These are phyloP conservation scores for Eudyptes chrysolophus DNA, from an alignment of 2,113 vertebrate genomes.

Conservation along the genomic window DNA sequence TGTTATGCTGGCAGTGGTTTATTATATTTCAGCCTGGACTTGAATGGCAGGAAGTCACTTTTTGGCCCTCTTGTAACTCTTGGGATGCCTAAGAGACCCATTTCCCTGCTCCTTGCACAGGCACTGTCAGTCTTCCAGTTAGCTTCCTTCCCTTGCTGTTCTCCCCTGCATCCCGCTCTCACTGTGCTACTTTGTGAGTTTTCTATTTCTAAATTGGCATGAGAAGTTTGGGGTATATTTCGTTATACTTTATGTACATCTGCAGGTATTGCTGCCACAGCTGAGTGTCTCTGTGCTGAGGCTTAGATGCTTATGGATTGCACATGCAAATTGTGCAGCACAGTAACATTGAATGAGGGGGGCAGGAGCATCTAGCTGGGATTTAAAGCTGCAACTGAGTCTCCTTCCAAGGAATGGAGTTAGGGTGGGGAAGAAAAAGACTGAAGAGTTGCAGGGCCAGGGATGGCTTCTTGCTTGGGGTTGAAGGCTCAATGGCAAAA, in stretches of 20 bases:
- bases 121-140: conserved; percentile 12
- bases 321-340: not conserved
- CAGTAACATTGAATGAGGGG: not conserved
- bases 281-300: not conserved
- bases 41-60: conserved; percentile 66
- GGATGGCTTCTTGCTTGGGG: accelerated
- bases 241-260: not conserved
- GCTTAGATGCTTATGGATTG: not conserved
- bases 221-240: not conserved
- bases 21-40: conserved; percentile 35
- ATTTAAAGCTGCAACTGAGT: not conserved
- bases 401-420: not conserved
- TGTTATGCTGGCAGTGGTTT: conserved; percentile 52
- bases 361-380: not conserved
- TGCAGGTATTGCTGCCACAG: not conserved
- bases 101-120: conserved; percentile 7
- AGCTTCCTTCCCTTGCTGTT: conserved; percentile 42
- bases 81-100: conserved; percentile 43
- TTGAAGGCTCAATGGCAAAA: not conserved
- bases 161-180: not conserved
- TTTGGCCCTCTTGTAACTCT: conserved; percentile 45
- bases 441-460: not conserved
- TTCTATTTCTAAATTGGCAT: not conserved
- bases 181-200: not conserved
- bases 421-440: too few species aligned